Evolutionary conservation across 2,888 invertebrate species (phyloP).

Genomic region (Macrophya alboannulata): DNA sequence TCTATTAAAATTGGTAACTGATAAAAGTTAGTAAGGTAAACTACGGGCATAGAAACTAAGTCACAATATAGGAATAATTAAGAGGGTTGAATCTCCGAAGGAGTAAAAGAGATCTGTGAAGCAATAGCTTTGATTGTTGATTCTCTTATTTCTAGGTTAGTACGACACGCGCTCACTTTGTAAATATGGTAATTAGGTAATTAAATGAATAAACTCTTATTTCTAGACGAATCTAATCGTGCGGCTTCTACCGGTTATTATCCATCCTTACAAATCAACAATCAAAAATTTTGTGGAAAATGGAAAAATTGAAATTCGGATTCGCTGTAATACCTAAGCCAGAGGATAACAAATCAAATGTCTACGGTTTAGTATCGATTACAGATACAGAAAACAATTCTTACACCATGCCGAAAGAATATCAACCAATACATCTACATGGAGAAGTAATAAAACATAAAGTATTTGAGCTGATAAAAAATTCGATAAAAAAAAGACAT

Average conservation of each 20-base stretch:
- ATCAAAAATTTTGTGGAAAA: constrained; percentile 7
- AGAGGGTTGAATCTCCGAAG: constrained; percentile 15
- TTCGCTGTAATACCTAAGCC: constrained; percentile 22
- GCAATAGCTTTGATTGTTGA: constrained; percentile 37
- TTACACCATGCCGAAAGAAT: constrained; percentile 26
- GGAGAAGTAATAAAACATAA: constrained; percentile 15
- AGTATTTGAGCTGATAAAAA: constrained; percentile 20
- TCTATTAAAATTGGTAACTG: constrained; percentile 19
- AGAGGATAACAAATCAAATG: constrained; percentile 16
- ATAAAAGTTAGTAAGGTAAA: constrained; percentile 17
- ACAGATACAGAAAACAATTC: constrained; percentile 22
- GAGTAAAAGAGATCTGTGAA: constrained; percentile 30
- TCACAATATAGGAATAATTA: constrained; percentile 1
- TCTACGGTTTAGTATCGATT: constrained; percentile 26
- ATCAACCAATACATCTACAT: constrained; percentile 23
- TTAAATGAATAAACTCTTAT: constrained; percentile 9
- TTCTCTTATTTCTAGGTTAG: constrained; percentile 33
- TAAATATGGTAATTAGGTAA: constrained; percentile 13
- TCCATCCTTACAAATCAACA: constrained; percentile 26
- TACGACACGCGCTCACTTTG: constrained; percentile 33
- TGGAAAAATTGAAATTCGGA: constrained; percentile 18
- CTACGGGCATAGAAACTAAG: constrained; percentile 21
- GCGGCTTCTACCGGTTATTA: constrained; percentile 26
- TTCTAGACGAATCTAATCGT: constrained; percentile 20
- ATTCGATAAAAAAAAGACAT: constrained; percentile 26